Evolutionary conservation across 1,140 invertebrate genomes (phyloP).

Genomic region (Aphelenchoides besseyi): DNA sequence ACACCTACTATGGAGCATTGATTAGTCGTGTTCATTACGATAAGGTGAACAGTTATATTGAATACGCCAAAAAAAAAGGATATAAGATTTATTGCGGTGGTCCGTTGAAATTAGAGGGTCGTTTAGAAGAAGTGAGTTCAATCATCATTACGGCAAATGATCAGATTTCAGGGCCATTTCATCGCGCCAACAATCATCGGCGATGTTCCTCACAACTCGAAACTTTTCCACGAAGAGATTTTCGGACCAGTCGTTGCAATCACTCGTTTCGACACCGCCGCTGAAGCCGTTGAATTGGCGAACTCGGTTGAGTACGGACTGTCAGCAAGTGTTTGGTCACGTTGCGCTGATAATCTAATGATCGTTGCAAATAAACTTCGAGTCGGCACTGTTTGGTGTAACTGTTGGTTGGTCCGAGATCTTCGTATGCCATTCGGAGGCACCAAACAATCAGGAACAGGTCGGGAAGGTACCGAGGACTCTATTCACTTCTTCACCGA

Average conservation of each 20-base stretch:
- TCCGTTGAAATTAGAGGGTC: constrained; percentile 49
- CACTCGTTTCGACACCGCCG: constrained; percentile 66
- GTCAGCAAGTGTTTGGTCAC: constrained; percentile 67
- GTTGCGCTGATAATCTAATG: constrained; percentile 64
- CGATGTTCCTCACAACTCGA: constrained; percentile 64
- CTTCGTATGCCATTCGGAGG: constrained; percentile 71
- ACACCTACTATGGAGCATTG: constrained; percentile 66
- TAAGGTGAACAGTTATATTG: constrained; percentile 66
- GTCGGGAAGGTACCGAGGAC: constrained; percentile 67
- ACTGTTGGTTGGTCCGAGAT: constrained; percentile 68
- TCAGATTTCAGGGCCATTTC: constrained; percentile 65
- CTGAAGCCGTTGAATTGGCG: constrained; percentile 66
- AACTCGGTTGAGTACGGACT: constrained; percentile 68
- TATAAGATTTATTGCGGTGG: constrained; percentile 61
- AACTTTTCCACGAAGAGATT: constrained; percentile 69
- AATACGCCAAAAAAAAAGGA: constrained; percentile 50
- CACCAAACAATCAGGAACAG: constrained; percentile 68
- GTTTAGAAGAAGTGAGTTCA: constrained; percentile 34
- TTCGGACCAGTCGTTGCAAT: constrained; percentile 70
- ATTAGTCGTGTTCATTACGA: constrained; percentile 66
- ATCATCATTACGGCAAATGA: background rate
- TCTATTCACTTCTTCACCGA: constrained; percentile 69
- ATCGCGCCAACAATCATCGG: constrained; percentile 67
- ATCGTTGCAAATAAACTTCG: constrained; percentile 62
- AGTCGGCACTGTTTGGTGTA: constrained; percentile 69